Evolutionary conservation across 2,888 invertebrate genomes (phyloP), one percentile per base, ranked within the genome.

Genomic region (Diogma glabrata): DNA sequence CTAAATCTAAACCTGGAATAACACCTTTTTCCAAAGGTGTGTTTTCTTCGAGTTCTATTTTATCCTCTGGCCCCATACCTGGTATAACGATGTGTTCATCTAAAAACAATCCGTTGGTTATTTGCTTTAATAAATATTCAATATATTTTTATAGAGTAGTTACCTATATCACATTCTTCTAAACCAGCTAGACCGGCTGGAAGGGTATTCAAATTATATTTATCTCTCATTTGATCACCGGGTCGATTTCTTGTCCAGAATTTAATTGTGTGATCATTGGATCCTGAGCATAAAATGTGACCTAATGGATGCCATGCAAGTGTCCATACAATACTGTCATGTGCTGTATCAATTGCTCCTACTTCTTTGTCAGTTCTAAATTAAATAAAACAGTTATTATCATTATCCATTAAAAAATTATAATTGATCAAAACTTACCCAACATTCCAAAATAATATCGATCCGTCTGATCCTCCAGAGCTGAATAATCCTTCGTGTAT

Each of bases 231-330:
- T 52, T 86, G 79, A 73, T 99, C 99, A 17, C 99, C 99, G 1
- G 99, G 99, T 47, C 97, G 80, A 72, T 99, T 99, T 56, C 99
- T 76, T 2, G 99, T 96, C 99, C 99, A 99, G 73, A 99, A 99
- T 72, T 99, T 99, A 20, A 85, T 89, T 22, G 96, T 93, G 64
- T 99, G 97, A 72, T 99, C 99, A 72, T 99, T 99, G n/a, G 97
- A 97, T 0, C 97, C 99, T 3, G 97, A 95, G 64, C 95, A 96
- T 26, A 99, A 75, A 61, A 99, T 97, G 64, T 99, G 99, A 1
- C 99, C 99, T 16, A 99, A 74, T 1, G 99, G 99, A 76, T 99
- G 99, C 99, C 99, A 99, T 24, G 95, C 94, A 64, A 99, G 76
- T 12, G 94, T 92, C 99, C 99, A 99, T 4, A 99, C 95, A 64